Conservation (phyloP, 2,888 invertebrate genomes). For the Teleogryllus oceanicus region DNA sequence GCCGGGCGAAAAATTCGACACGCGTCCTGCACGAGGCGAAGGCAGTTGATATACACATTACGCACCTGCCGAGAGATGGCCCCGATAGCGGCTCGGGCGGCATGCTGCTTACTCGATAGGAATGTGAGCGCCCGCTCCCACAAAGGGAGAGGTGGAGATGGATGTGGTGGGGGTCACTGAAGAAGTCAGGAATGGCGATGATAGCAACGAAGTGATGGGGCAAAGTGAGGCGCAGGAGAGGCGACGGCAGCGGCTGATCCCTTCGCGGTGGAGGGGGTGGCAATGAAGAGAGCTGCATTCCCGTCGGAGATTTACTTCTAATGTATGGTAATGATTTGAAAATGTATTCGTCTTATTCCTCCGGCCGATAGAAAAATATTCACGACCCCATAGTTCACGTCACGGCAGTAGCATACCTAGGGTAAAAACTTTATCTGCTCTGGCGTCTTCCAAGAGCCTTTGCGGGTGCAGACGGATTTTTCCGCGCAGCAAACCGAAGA, state of each 20-base stretch:
- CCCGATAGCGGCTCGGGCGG: neutral
- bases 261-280: neutral
- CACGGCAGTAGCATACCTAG: neutral
- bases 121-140: too few species aligned
- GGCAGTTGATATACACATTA: neutral
- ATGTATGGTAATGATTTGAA: slow-evolving; percentile 18
- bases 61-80: neutral
- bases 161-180: too few species aligned
- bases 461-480: neutral
- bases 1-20: too few species aligned
- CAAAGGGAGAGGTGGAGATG: too few species aligned
- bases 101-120: too few species aligned
- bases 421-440: slow-evolving; percentile 18
- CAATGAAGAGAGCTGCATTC: neutral
- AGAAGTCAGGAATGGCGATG: too few species aligned
- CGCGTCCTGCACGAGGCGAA: neutral
- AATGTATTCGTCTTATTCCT: neutral
- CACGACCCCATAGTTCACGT: slow-evolving; percentile 1
- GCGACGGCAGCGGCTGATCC: neutral
- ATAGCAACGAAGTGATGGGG: too few species aligned
- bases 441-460: neutral
- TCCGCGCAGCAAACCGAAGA: neutral
- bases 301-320: neutral
- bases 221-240: too few species aligned
- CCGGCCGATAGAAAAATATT: neutral